Evolutionary conservation across 2,888 invertebrate species (phyloP).

Genomic region (Drosophila mulleri): DNA sequence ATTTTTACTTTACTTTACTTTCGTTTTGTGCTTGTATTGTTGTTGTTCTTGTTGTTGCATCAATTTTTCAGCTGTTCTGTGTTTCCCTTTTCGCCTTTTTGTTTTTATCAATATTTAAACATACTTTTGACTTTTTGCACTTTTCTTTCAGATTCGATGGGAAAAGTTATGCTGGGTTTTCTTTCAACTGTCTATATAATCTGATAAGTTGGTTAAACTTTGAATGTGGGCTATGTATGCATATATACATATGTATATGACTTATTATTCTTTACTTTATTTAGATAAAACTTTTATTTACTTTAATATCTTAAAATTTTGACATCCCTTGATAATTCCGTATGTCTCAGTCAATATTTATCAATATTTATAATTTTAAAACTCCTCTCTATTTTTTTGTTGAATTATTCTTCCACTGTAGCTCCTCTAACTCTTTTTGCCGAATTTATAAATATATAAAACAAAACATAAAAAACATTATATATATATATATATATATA

Average conservation of each 20-base stretch:
- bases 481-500: too few relatives aligned
- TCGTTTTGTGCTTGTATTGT: conserved; percentile 18
- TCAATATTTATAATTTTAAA: too few relatives aligned
- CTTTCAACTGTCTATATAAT: neutral
- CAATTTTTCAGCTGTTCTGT: conserved; percentile 51
- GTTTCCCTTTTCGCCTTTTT: conserved; percentile 28
- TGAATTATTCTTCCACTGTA: too few relatives aligned
- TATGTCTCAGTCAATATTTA: too few relatives aligned
- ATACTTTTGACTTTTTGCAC: conserved; percentile 40
- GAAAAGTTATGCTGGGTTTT: neutral
- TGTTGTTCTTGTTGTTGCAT: conserved; percentile 7
- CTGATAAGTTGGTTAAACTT: neutral
- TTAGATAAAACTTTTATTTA: neutral
- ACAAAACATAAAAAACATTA: too few relatives aligned
- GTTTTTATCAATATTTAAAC: conserved; percentile 72
- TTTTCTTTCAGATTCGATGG: conserved; percentile 12
- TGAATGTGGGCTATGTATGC: neutral
- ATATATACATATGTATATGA: too few relatives aligned
- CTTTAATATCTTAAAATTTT: neutral
- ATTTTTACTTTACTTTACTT: neutral
- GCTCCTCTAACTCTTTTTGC: too few relatives aligned
- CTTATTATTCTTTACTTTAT: neutral
- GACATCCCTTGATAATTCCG: neutral
- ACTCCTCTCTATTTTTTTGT: too few relatives aligned
- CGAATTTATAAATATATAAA: too few relatives aligned